Conservation (phyloP, 2,797 vertebrate genomes). For the Epinephelus malabaricus region DNA sequence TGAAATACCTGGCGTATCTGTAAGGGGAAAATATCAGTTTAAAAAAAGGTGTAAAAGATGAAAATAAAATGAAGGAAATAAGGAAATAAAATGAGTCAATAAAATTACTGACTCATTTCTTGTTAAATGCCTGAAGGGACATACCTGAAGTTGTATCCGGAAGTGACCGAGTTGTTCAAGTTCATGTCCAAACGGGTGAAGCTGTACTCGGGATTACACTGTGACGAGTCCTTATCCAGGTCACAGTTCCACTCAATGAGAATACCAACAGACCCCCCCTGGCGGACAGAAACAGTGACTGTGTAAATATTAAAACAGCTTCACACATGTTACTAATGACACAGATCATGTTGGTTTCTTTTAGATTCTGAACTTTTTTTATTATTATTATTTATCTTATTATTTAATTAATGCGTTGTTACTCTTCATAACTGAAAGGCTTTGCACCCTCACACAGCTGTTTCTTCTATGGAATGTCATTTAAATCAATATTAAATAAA, state of each 20-base stretch:
- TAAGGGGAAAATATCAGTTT: neutral
- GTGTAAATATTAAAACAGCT: neutral
- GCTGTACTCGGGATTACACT: constrained; percentile 92
- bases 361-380: no score
- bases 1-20: constrained; percentile 95
- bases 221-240: constrained; percentile 91
- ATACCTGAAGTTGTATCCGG: constrained; percentile 98
- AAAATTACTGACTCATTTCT: neutral
- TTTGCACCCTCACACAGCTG: no score
- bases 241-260: constrained; percentile 96
- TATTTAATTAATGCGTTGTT: no score
- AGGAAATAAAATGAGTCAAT: no score
- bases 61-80: neutral
- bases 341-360: neutral
- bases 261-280: constrained; percentile 96
- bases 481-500: no score
- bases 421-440: no score
- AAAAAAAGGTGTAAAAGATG: neutral
- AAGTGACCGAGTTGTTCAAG: constrained; percentile 85
- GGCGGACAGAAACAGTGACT: constrained; percentile 20
- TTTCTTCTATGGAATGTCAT: no score
- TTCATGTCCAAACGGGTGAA: constrained; percentile 92
- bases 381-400: no score
- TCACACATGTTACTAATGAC: neutral
- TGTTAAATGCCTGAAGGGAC: neutral